Evolutionary conservation across 1,140 invertebrate genomes (phyloP).

Genomic region (Homalodisca vitripennis): DNA sequence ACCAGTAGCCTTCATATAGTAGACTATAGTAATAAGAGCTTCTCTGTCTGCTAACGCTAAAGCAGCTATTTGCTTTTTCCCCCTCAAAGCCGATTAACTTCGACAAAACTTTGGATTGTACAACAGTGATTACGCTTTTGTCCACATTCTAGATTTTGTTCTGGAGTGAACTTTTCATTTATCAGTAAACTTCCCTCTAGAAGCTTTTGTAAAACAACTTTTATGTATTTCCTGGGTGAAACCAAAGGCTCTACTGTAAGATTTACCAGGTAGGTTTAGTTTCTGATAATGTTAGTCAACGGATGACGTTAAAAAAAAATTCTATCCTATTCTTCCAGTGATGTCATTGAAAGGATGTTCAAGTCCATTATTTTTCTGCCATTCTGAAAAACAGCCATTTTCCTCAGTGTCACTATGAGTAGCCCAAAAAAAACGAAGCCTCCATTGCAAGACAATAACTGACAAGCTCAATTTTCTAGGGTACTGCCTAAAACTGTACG

Average conservation of each 20-base stretch:
- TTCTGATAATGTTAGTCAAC: constrained; percentile 36
- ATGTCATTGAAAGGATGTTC: constrained; percentile 36
- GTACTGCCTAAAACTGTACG: background rate
- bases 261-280: constrained; percentile 46
- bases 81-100: constrained; percentile 44
- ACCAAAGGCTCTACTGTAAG: constrained; percentile 43
- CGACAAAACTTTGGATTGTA: constrained; percentile 40
- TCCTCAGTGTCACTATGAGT: constrained; percentile 34
- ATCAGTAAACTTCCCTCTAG: constrained; percentile 34
- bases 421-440: constrained; percentile 37
- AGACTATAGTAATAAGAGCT: constrained; percentile 42
- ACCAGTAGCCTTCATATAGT: constrained; percentile 46
- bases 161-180: constrained; percentile 36
- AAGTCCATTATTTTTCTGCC: constrained; percentile 38
- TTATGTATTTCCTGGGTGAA: constrained; percentile 44
- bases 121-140: constrained; percentile 44
- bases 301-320: constrained; percentile 37
- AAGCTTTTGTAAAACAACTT: constrained; percentile 42
- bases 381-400: constrained; percentile 38
- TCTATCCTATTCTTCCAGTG: constrained; percentile 41
- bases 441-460: constrained; percentile 37
- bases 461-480: constrained; percentile 35
- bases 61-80: constrained; percentile 44
- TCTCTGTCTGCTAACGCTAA: constrained; percentile 45
- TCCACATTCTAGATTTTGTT: constrained; percentile 46